Conservation (phyloP, 2,888 invertebrate species). For the Iphiclides podalirius region DNA sequence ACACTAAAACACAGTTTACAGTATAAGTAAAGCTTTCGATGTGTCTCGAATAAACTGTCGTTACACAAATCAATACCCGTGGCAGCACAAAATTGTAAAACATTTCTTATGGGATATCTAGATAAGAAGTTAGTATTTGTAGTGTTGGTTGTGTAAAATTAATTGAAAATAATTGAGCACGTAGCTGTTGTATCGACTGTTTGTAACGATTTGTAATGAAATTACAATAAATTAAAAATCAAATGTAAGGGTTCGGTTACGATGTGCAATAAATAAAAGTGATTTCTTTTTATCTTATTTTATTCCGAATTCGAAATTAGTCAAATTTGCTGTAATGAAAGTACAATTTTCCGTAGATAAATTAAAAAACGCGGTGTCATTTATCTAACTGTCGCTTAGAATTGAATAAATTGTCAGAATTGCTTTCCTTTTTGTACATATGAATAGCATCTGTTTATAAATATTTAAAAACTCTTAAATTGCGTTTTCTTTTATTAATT, state of each 20-base stretch:
- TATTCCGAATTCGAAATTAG: neutral
- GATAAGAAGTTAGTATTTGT: slow-evolving; percentile 6
- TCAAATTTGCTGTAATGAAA: neutral
- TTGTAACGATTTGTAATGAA: slow-evolving; percentile 9
- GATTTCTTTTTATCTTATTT: slow-evolving; percentile 1
- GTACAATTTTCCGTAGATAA: too few species aligned
- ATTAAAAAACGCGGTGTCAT: slow-evolving; percentile 17
- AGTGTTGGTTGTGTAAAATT: slow-evolving; percentile 10
- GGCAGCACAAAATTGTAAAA: slow-evolving; percentile 5
- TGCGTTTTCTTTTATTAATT: slow-evolving; percentile 3
- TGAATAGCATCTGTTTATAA: slow-evolving; percentile 30
- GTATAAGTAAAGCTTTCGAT: too few species aligned
- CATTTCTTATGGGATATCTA: neutral
- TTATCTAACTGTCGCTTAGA: slow-evolving; percentile 2
- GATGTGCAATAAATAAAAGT: slow-evolving; percentile 13
- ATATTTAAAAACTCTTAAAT: slow-evolving; percentile 3
- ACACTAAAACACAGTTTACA: neutral
- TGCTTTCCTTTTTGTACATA: slow-evolving; percentile 31
- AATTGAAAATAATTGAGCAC: neutral
- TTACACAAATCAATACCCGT: neutral
- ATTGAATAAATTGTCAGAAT: slow-evolving; percentile 19
- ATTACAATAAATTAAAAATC: slow-evolving; percentile 4
- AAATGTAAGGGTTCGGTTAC: slow-evolving; percentile 1
- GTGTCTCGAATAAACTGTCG: neutral
- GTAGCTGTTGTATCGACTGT: neutral